Conservation (phyloP, 2,797 vertebrate species). For the Argya squamiceps region DNA sequence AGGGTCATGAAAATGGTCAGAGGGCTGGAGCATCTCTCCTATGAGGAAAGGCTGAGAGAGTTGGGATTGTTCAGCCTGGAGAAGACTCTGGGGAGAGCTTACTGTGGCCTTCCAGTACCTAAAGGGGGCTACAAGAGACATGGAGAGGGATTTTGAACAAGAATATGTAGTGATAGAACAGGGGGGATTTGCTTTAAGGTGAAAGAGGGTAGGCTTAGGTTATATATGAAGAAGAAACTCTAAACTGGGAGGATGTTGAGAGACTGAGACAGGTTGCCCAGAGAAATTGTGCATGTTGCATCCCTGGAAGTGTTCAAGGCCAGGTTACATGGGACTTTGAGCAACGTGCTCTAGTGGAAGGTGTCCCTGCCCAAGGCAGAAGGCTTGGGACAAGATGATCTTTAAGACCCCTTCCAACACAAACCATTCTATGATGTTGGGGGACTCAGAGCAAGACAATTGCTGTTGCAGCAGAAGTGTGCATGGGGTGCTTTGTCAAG, state of each 20-base stretch:
- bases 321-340: background rate
- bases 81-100: background rate
- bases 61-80: background rate
- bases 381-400: background rate
- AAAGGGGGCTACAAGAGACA: background rate
- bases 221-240: background rate
- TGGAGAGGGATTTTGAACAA: background rate
- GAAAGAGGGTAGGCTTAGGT: background rate
- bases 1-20: background rate
- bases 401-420: background rate
- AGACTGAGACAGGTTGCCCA: background rate
- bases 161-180: background rate
- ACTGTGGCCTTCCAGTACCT: background rate
- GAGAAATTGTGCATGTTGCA: background rate
- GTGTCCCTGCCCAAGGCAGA: background rate
- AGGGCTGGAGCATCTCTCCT: background rate
- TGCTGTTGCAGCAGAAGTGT: background rate
- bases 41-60: background rate
- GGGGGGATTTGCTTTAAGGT: background rate
- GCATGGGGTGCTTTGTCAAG: background rate
- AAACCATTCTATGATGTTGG: background rate
- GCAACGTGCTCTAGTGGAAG: background rate
- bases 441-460: rapidly evolving
- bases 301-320: background rate
- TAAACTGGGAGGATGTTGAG: background rate